Evolutionary conservation across 2,888 invertebrate genomes (phyloP), one percentile per base, ranked within the genome.

Genomic region (Acanthococcus lagerstroemiae): DNA sequence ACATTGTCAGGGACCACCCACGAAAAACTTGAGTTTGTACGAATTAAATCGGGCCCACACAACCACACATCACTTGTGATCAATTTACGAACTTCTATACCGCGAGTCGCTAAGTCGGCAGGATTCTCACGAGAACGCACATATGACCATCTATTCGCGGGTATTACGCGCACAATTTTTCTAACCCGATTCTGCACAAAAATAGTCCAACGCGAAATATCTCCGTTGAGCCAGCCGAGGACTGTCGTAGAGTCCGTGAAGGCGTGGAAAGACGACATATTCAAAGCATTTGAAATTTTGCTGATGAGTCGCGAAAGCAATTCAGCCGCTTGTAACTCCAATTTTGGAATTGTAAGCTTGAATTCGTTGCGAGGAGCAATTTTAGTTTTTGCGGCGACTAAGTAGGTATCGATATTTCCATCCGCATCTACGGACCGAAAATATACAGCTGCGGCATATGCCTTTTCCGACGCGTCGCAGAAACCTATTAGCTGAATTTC

Each of bases 181-280:
- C n/a, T n/a, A n/a, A n/a, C n/a, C n/a, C n/a, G n/a, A n/a, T n/a
- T 52, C 24, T 52, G 52, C 4, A 52, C 52, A 22, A 52, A 52
- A 4, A 52, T 21, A 5, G 24, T 52, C 52, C 52, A 52, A n/a
- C 52, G 52, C 19, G 6, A 4, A 6, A 52, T 52, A 9, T 52
- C 52, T 4, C 52, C 52, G 24, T 21, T 22, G 4, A 52, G n/a
- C 52, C 52, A 52, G 7, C 21, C 52, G 4, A 52, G 22, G 19
- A 52, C 52, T 21, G 52, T 52, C 4, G 52, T 52, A 7, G 22
- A 52, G 24, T 52, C 52, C 24, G 52, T 21, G n/a, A 21, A 52
- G 6, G 52, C 52, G 4, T 17, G 3, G 7, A 52, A 19, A 4
- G 52, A 21, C 5, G 19, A 9, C 12, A 52, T 52, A 21, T 22